A percentile compares a stretch with the other conserved stretches of the same genome.
These are phyloP conservation scores for Anthonomus grandis DNA, from an alignment of 1,140 invertebrate genomes.

Conservation along the genomic window DNA sequence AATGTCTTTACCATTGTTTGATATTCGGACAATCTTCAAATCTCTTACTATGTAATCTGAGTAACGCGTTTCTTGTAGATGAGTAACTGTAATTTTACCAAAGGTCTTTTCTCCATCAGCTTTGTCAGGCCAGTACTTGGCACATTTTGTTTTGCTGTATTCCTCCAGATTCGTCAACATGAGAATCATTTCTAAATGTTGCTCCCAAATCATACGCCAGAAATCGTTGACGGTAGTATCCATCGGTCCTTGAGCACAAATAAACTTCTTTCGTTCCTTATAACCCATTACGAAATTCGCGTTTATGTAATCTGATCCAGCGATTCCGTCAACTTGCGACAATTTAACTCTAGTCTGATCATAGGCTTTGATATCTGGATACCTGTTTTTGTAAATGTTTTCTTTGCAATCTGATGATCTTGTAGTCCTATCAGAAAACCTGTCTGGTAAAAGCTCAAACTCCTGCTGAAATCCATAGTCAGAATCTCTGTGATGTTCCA, in stretches of 20 bases:
- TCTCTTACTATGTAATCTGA: conserved; percentile 80
- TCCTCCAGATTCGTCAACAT: conserved; percentile 95
- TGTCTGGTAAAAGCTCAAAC: conserved; percentile 81
- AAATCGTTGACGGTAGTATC: conserved; percentile 91
- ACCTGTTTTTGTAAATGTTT: conserved; percentile 83
- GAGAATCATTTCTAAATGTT: conserved; percentile 84
- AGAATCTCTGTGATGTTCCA: conserved; percentile 77
- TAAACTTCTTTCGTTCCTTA: conserved; percentile 90
- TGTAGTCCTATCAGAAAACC: conserved; percentile 82
- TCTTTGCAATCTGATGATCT: conserved; percentile 82
- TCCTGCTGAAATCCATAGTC: conserved; percentile 87
- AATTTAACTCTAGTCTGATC: conserved; percentile 89
- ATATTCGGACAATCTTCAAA: conserved; percentile 61
- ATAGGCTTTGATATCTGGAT: conserved; percentile 88
- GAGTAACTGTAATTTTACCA: conserved; percentile 74
- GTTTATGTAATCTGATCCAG: conserved; percentile 87
- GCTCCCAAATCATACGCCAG: conserved; percentile 98
- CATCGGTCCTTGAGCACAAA: conserved; percentile 91
- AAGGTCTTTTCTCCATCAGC: conserved; percentile 71
- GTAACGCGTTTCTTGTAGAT: conserved; percentile 71
- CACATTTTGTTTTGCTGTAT: conserved; percentile 90
- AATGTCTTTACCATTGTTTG: conserved; percentile 54
- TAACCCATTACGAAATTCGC: conserved; percentile 89
- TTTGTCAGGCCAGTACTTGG: conserved; percentile 90
- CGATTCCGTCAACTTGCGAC: conserved; percentile 68